A percentile compares a stretch with the other conserved stretches of the same genome.
Conservation (phyloP, 2,113 vertebrate genomes). For the Natator depressus region DNA sequence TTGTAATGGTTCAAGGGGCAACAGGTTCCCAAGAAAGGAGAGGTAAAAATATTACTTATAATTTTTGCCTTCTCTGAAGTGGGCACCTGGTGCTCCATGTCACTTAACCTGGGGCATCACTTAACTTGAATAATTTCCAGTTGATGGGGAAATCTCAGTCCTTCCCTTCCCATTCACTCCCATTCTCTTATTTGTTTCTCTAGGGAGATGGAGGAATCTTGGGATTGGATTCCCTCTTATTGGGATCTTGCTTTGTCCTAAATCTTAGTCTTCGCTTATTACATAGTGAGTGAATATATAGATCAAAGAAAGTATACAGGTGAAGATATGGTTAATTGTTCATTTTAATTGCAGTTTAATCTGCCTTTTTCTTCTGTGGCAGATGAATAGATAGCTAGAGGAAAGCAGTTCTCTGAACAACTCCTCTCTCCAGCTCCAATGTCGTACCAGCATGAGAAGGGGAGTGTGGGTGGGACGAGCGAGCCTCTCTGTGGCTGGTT, state of each 20-base stretch:
- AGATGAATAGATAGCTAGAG: neutral
- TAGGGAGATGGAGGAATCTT: neutral
- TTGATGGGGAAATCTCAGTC: no score
- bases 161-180: no score
- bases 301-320: no score
- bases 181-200: no score
- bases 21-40: neutral
- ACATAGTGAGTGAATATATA: no score
- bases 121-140: no score
- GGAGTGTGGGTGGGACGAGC: no score
- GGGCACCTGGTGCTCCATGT: rapidly evolving
- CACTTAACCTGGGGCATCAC: slow-evolving; percentile 18
- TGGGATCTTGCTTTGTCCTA: slow-evolving; percentile 16
- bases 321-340: no score
- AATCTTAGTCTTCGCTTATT: neutral
- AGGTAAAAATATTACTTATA: neutral
- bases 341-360: neutral
- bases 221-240: neutral
- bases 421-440: no score
- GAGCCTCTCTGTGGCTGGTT: no score
- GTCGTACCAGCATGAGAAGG: no score
- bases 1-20: neutral
- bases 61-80: neutral
- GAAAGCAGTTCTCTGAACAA: neutral
- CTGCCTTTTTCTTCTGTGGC: neutral